phyloP scores from a whole-genome alignment of 1,140 invertebrate genomes.

The Manduca sexta region DNA sequence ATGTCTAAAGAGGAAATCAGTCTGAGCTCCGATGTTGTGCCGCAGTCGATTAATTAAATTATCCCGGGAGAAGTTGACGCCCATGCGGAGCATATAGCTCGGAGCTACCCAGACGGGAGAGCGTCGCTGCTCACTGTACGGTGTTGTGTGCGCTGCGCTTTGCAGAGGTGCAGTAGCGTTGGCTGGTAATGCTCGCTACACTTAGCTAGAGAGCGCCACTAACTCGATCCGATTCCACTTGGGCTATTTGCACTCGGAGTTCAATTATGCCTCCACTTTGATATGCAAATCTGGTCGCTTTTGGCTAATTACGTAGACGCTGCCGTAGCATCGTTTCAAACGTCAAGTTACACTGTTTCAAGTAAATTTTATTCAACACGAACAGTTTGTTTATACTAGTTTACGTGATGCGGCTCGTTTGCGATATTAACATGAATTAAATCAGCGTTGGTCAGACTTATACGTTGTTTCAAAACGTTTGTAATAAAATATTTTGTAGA shows the following conservation, averaged over 20 bases:
- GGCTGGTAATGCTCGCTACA: conserved; percentile 35
- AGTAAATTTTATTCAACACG: background rate
- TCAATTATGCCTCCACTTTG: conserved; percentile 68
- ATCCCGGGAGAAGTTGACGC: conserved; percentile 39
- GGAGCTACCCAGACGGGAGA: conserved; percentile 14
- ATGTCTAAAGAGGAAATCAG: conserved; percentile 65
- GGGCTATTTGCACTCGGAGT: conserved; percentile 64
- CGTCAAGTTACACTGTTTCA: conserved; percentile 28
- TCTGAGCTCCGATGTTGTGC: conserved; percentile 42
- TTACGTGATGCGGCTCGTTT: background rate
- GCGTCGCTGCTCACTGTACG: background rate
- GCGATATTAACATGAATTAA: background rate
- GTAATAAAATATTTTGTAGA: too few species aligned
- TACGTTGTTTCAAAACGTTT: too few species aligned
- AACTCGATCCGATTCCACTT: conserved; percentile 64
- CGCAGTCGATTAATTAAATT: conserved; percentile 66
- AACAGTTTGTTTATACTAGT: background rate
- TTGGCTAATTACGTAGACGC: conserved; percentile 64
- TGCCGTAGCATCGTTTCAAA: conserved; percentile 48
- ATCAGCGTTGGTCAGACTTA: too few species aligned
- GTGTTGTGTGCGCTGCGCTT: too few species aligned
- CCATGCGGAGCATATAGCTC: conserved; percentile 21
- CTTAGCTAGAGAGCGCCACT: conserved; percentile 48
- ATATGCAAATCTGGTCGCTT: conserved; percentile 68
- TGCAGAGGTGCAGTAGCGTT: background rate